Conservation (phyloP, 2,888 invertebrate species). For the Balanococcus diminutus region DNA sequence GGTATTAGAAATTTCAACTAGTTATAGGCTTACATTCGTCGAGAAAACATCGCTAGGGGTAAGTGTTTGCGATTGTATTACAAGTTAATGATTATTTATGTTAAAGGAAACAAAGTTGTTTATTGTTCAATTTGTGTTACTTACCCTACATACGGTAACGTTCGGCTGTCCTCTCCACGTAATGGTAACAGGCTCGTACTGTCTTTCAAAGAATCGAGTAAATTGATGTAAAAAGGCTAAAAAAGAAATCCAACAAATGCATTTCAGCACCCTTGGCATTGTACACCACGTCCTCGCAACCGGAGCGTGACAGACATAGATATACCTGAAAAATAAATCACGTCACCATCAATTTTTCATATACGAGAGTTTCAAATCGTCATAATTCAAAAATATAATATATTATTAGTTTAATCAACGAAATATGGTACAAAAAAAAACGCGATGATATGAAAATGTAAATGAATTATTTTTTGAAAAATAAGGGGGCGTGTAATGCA, state of each 20-base stretch:
- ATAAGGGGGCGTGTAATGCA: slow-evolving; percentile 10
- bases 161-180: slow-evolving; percentile 71
- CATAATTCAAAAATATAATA: not conserved
- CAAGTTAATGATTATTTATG: no score
- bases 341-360: not conserved
- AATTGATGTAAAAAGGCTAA: slow-evolving; percentile 82
- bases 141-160: slow-evolving; percentile 68
- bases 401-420: not conserved
- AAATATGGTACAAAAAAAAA: not conserved
- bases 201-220: slow-evolving; percentile 79
- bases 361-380: not conserved
- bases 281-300: slow-evolving; percentile 78
- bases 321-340: slow-evolving; percentile 66
- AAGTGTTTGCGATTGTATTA: no score
- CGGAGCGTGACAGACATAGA: slow-evolving; percentile 92
- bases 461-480: not conserved
- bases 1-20: no score
- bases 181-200: slow-evolving; percentile 68
- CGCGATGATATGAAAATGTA: not conserved
- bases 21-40: no score
- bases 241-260: slow-evolving; percentile 78
- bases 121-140: no score
- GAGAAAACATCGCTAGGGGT: no score
- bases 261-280: slow-evolving; percentile 73
- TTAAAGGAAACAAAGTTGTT: no score